Evolutionary conservation across 1,140 invertebrate genomes (phyloP), one percentile per base, ranked within the genome.

Genomic region (Linepithema humile): DNA sequence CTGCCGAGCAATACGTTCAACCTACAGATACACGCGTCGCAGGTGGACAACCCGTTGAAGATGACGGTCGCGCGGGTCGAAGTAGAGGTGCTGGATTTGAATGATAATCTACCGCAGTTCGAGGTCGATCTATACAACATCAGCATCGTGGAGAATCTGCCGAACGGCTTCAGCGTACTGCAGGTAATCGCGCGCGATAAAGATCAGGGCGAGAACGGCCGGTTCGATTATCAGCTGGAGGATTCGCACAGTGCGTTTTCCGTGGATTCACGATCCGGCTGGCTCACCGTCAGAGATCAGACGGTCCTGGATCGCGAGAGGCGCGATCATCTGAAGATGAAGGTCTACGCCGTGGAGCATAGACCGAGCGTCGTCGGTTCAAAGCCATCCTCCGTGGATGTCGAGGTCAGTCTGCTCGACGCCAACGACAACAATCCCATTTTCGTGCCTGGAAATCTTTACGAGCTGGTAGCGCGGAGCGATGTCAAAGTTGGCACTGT

Each of bases 41-140:
- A 98, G 90, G 93, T 96, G 29, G 96, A 98, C 91, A 97, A 97
- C 93, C 96, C 97, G 0, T 87, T 97, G n/a, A 97, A 97, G 89
- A 96, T 96, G 43, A 96, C 96, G 0, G 93, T 96, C 0, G 96
- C 97, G 0, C 94, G 96, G 82, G 95, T 98, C 0, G 97, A 98
- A 91, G 94, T 98, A 0, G 96, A 97, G 91, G 94, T 98, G 0
- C 89, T 97, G 10, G 97, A 98, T 91, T 91, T 98, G 0, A 98
- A 98, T 90, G 97, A 98, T 90, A 98, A 98, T 92, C 92, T 97
- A 20, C 97, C 97, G 0, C 96, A 97, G 85, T 98, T 98, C 82
- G 97, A 98, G 93, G 97, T 97, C 0, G 97, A 98, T 87, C 96
- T 97, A 85, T 98, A 98, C 91, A 98, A 98, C 85, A 98, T 98